Evolutionary conservation across 2,888 invertebrate species (phyloP).

Genomic region (Crematogaster levior): DNA sequence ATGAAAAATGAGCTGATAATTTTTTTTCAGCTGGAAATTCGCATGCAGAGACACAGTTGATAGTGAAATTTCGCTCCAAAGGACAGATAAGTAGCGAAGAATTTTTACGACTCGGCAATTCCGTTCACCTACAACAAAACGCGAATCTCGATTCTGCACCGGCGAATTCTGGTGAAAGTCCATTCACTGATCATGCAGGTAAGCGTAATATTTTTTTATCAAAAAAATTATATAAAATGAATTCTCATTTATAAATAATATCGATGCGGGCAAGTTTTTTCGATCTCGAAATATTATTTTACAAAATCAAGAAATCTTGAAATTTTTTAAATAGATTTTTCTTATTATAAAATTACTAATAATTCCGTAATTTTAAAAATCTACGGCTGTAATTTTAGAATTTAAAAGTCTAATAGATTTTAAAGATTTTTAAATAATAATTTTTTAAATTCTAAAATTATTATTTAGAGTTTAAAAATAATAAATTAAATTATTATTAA

Average conservation of each 20-base stretch:
- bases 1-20: slow-evolving; percentile 38
- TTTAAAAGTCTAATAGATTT: neutral
- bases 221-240: neutral
- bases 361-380: neutral
- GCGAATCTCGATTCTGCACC: slow-evolving; percentile 84
- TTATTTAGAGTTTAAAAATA: neutral
- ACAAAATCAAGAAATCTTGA: neutral
- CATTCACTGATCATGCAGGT: slow-evolving; percentile 80
- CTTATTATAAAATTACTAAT: neutral
- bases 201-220: slow-evolving; percentile 24
- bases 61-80: slow-evolving; percentile 92
- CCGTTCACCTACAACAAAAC: slow-evolving; percentile 83
- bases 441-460: neutral
- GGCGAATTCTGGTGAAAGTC: slow-evolving; percentile 86
- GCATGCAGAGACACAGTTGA: slow-evolving; percentile 92
- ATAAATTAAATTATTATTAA: neutral
- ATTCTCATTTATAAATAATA: neutral
- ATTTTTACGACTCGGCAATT: slow-evolving; percentile 86
- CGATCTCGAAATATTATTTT: neutral
- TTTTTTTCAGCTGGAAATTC: slow-evolving; percentile 89
- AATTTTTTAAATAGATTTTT: neutral
- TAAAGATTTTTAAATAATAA: neutral
- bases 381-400: neutral
- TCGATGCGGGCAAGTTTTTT: neutral
- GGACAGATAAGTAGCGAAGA: slow-evolving; percentile 94